Evolutionary conservation across 2,797 vertebrate species (phyloP).

Genomic region (Orestias chungarensis): DNA sequence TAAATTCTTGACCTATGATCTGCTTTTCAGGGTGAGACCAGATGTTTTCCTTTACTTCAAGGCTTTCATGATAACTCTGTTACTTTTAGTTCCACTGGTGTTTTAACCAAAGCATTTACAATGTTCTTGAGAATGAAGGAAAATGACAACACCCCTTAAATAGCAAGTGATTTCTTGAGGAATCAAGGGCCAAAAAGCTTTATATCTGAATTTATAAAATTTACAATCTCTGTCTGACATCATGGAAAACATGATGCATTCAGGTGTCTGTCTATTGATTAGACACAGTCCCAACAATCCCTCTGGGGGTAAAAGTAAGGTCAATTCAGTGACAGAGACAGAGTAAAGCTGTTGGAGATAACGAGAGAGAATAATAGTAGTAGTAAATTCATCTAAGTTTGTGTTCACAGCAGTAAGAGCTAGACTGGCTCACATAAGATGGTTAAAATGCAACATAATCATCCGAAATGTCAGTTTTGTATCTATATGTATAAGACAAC

Average conservation of each 20-base stretch:
- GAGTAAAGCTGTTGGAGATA: neutral
- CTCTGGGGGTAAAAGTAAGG: neutral
- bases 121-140: neutral
- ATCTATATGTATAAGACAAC: too few species aligned
- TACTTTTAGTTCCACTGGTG: neutral
- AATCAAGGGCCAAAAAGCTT: neutral
- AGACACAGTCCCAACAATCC: conserved; percentile 14
- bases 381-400: neutral
- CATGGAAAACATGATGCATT: conserved; percentile 25
- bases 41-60: neutral
- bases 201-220: neutral
- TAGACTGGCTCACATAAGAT: too few species aligned
- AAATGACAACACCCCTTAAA: neutral
- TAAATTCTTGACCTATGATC: conserved; percentile 1
- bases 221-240: neutral
- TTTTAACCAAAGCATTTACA: neutral
- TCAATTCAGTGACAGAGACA: neutral
- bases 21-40: neutral
- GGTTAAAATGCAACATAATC: too few species aligned
- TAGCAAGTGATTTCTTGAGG: neutral
- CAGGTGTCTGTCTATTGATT: conserved; percentile 19
- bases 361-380: neutral
- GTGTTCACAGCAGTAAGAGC: too few species aligned
- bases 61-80: neutral
- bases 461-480: too few species aligned